Evolutionary conservation across 2,888 invertebrate species (phyloP).

Genomic region (Trichogramma evanescens): DNA sequence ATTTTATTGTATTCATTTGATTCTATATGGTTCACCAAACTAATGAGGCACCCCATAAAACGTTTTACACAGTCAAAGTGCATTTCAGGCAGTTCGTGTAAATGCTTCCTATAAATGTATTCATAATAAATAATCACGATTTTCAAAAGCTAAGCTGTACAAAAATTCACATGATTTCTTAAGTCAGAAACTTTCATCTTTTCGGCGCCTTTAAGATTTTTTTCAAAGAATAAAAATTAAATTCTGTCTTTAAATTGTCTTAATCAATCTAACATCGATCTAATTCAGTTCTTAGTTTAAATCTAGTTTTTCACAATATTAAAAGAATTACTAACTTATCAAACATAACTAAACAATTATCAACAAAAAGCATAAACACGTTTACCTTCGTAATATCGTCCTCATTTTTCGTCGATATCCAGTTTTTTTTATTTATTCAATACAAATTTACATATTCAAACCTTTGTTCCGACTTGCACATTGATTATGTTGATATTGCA

Average conservation of each 20-base stretch:
- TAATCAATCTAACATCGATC: conserved; percentile 10
- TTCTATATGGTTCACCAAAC: conserved; percentile 10
- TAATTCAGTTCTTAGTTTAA: not conserved
- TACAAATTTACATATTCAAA: conserved; percentile 8
- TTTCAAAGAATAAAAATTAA: conserved; percentile 17
- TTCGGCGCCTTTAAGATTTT: conserved; percentile 16
- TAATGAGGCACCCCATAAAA: conserved; percentile 20
- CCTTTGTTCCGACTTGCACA: conserved; percentile 18
- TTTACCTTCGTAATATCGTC: conserved; percentile 22
- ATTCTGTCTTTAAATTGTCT: conserved; percentile 17
- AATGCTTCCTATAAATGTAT: conserved; percentile 30
- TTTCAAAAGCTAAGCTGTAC: conserved; percentile 28
- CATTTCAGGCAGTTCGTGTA: conserved; percentile 30
- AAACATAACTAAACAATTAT: conserved; percentile 37
- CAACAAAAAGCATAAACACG: conserved; percentile 35
- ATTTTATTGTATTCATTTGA: conserved; percentile 6
- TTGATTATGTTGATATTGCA: conserved; percentile 25
- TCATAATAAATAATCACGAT: conserved; percentile 40
- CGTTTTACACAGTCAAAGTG: conserved; percentile 28
- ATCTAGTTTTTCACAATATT: conserved; percentile 11
- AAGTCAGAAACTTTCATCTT: conserved; percentile 14
- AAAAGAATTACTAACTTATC: conserved; percentile 30
- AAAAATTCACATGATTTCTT: conserved; percentile 15
- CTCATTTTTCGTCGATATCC: conserved; percentile 20
- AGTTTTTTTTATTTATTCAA: conserved; percentile 17